Conservation (phyloP, 2,113 vertebrate species). For the Lepidiolamprologus cunningtoni region DNA sequence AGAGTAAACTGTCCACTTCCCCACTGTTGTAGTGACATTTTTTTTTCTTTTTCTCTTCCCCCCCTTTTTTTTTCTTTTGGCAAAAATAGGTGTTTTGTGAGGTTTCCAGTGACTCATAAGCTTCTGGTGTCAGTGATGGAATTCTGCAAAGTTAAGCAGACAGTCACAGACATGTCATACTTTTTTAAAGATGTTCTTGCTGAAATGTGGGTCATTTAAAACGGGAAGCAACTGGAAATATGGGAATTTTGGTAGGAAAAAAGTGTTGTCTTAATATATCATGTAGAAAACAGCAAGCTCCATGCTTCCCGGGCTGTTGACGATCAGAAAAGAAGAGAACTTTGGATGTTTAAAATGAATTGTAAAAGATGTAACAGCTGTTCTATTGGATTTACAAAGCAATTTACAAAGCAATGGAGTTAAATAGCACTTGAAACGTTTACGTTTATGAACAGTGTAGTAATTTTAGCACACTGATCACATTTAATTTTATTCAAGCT, state of each 20-base stretch:
- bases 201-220: not conserved
- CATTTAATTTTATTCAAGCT: slow-evolving; percentile 1
- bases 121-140: not conserved
- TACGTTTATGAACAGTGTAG: slow-evolving; percentile 14
- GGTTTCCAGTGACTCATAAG: slow-evolving; percentile 23
- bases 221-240: not conserved
- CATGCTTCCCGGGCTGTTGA: not conserved
- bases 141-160: slow-evolving; percentile 9
- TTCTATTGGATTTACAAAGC: not conserved
- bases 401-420: not conserved
- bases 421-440: slow-evolving; percentile 1
- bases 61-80: not conserved
- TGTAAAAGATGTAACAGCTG: not conserved
- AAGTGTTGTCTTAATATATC: not conserved
- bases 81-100: slow-evolving; percentile 27
- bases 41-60: not conserved
- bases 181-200: not conserved
- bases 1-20: slow-evolving; percentile 18
- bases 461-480: slow-evolving; percentile 7
- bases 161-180: not conserved
- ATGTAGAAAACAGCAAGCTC: not conserved
- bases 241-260: not conserved
- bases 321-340: not conserved
- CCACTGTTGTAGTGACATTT: slow-evolving; percentile 5
- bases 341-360: not conserved